These are phyloP conservation scores for Corydoras maculifer DNA, from an alignment of 2,113 vertebrate species.

Conservation along the genomic window DNA sequence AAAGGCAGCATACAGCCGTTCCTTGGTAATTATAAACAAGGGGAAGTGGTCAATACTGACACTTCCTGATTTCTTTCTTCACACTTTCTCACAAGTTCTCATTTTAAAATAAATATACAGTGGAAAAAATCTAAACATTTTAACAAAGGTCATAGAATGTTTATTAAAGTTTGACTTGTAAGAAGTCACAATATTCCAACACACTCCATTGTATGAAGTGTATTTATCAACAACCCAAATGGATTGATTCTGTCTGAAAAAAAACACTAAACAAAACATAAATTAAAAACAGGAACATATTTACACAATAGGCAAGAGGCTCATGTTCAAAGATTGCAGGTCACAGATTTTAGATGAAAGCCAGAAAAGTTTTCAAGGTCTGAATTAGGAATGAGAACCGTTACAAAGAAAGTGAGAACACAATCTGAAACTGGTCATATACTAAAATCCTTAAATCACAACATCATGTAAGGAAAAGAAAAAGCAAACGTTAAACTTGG, in stretches of 20 bases:
- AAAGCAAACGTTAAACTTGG: neutral
- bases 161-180: constrained; percentile 99
- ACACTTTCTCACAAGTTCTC: neutral
- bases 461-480: neutral
- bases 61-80: too few species aligned
- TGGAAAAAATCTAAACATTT: constrained; percentile 36
- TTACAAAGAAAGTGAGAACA: neutral
- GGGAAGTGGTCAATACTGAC: too few species aligned
- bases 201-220: constrained; percentile 73
- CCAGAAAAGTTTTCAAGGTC: neutral
- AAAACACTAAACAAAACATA: constrained; percentile 71
- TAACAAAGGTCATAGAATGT: constrained; percentile 73
- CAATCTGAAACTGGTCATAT: neutral
- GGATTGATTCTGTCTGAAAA: constrained; percentile 77
- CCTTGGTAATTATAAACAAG: too few species aligned
- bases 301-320: constrained; percentile 58
- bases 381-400: neutral
- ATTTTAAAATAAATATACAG: neutral
- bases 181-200: constrained; percentile 94
- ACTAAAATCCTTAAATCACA: constrained; percentile 8
- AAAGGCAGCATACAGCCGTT: too few species aligned
- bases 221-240: constrained; percentile 85
- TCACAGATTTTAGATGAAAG: constrained; percentile 33
- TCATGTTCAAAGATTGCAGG: constrained; percentile 44
- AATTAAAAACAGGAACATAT: constrained; percentile 86